Conservation (phyloP, 1,140 invertebrate species). For the Zaprionus inermis region DNA sequence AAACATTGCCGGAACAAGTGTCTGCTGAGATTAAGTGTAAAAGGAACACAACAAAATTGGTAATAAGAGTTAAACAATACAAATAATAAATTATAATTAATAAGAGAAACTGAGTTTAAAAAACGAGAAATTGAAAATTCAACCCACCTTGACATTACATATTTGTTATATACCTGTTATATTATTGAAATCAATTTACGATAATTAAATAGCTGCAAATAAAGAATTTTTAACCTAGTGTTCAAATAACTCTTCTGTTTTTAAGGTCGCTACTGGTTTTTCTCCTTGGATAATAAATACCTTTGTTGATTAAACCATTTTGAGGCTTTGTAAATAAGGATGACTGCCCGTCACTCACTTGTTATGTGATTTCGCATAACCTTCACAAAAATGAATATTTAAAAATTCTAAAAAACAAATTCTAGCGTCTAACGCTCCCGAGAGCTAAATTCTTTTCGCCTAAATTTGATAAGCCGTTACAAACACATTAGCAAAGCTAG, state of each 20-base stretch:
- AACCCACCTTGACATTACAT: conserved; percentile 83
- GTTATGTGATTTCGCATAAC: no score
- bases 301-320: no score
- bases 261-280: no score
- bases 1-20: conserved; percentile 73
- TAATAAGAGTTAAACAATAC: conserved; percentile 45
- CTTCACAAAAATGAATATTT: no score
- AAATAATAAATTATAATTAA: conserved; percentile 60
- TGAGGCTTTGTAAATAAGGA: no score
- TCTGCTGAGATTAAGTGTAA: conserved; percentile 51
- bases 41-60: conserved; percentile 24
- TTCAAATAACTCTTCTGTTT: neutral
- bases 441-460: no score
- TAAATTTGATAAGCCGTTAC: no score
- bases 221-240: conserved; percentile 65
- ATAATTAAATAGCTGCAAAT: conserved; percentile 77
- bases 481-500: no score
- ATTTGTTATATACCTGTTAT: conserved; percentile 83
- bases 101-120: conserved; percentile 77
- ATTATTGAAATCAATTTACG: conserved; percentile 74
- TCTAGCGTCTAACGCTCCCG: no score
- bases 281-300: no score
- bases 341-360: no score
- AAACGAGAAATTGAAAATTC: conserved; percentile 81
- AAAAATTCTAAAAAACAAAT: no score